Conservation (phyloP, 2,113 vertebrate genomes). For the Pseudolaguvia tuberculata region DNA sequence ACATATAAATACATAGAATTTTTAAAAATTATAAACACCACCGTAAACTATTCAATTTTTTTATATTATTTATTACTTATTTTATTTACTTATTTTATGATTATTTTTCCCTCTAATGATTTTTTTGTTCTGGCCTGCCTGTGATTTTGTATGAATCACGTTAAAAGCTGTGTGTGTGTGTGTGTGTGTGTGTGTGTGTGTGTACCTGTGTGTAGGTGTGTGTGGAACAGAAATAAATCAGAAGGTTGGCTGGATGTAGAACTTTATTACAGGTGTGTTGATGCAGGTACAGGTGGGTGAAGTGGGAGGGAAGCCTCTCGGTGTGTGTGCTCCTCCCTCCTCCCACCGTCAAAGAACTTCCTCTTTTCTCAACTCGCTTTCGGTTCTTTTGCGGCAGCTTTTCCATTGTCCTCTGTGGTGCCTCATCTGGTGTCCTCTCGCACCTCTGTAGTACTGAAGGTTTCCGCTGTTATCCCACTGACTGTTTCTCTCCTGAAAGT, state of each 20-base stretch:
- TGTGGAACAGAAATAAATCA: not conserved
- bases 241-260: conserved; percentile 18
- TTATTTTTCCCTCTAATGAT: too few relatives aligned
- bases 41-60: too few relatives aligned
- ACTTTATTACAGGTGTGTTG: conserved; percentile 39
- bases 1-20: too few relatives aligned
- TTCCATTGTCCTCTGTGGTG: conserved; percentile 47
- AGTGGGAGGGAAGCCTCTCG: conserved; percentile 33
- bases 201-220: too few relatives aligned
- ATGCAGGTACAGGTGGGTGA: conserved; percentile 47
- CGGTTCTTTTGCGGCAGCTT: conserved; percentile 56
- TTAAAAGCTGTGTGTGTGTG: not conserved
- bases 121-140: too few relatives aligned
- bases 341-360: conserved; percentile 67
- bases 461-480: conserved; percentile 39
- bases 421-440: conserved; percentile 43
- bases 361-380: conserved; percentile 54
- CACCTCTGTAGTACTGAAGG: conserved; percentile 50
- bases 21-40: too few relatives aligned
- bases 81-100: too few relatives aligned
- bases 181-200: not conserved
- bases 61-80: too few relatives aligned
- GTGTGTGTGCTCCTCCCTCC: conserved; percentile 47
- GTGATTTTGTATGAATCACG: too few relatives aligned
- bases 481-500: conserved; percentile 46